These are phyloP conservation scores for Lissocephala sabroskyi DNA, from an alignment of 2,888 invertebrate genomes.

Conservation along the genomic window DNA sequence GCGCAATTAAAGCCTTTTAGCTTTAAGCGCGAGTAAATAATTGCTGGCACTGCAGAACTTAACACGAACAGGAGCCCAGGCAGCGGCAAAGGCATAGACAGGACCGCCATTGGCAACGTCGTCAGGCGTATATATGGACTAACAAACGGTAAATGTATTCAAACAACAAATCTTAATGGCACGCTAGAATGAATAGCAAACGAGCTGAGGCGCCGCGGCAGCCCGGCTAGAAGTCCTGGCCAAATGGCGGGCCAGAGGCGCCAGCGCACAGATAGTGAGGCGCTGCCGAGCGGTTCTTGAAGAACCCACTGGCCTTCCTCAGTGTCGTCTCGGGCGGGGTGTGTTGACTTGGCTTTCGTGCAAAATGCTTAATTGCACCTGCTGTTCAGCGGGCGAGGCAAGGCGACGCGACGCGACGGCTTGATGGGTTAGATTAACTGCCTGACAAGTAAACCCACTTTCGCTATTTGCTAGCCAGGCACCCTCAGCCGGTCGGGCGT, in stretches of 20 bases:
- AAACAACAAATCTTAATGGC: constrained; percentile 66
- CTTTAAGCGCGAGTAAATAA: constrained; percentile 69
- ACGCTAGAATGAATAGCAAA: constrained; percentile 64
- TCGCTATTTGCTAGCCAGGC: constrained; percentile 9
- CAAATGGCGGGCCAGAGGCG: constrained; percentile 22
- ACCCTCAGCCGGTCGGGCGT: constrained; percentile 28
- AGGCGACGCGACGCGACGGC: constrained; percentile 34
- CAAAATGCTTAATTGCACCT: constrained; percentile 67
- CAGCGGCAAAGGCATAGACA: constrained; percentile 6
- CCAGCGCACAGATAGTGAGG: constrained; percentile 6
- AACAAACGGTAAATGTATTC: constrained; percentile 64
- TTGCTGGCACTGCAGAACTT: constrained; percentile 59
- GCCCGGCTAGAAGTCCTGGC: constrained; percentile 9
- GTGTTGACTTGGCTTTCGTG: constrained; percentile 62
- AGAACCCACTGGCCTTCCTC: too few relatives aligned
- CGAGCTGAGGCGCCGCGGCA: constrained; percentile 32
- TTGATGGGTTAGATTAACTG: constrained; percentile 68
- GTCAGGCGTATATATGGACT: constrained; percentile 34
- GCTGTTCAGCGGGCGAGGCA: constrained; percentile 35
- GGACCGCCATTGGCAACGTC: too few relatives aligned
- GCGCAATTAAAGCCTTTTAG: constrained; percentile 70
- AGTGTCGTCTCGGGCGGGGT: too few relatives aligned
- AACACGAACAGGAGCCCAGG: constrained; percentile 29
- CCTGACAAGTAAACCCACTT: constrained; percentile 63
- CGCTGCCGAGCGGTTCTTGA: neutral